These are phyloP conservation scores for Chrysaora quinquecirrha DNA, from an alignment of 30 jellyfish, hydroid and myxozoan genomes.

Conservation along the genomic window DNA sequence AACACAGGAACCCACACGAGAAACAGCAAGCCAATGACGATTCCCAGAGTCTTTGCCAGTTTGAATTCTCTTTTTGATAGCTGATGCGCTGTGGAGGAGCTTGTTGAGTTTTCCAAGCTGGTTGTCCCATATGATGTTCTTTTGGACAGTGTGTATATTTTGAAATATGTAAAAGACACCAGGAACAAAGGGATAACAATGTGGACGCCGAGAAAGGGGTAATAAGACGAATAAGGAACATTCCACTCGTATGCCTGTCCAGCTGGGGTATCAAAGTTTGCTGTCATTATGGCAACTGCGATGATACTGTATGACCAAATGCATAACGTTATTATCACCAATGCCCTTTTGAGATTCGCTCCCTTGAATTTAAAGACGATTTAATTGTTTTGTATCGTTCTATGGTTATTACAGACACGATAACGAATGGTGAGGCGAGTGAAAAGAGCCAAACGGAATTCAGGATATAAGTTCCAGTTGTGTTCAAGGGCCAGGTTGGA, in stretches of 20 bases:
- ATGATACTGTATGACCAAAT: slow-evolving; percentile 60
- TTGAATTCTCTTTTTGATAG: slow-evolving; percentile 44
- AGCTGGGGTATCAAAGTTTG: slow-evolving; percentile 23
- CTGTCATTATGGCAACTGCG: slow-evolving; percentile 61
- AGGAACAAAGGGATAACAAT: slow-evolving; percentile 49
- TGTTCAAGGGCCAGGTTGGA: slow-evolving; percentile 69
- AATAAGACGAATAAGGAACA: slow-evolving; percentile 34
- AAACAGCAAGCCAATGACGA: slow-evolving; percentile 66
- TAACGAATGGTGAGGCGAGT: slow-evolving; percentile 69
- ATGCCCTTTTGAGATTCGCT: neutral
- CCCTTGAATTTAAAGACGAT: neutral
- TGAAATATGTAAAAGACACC: slow-evolving; percentile 24
- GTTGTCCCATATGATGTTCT: neutral
- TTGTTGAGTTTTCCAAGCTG: neutral
- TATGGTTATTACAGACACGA: slow-evolving; percentile 60
- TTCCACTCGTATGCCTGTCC: slow-evolving; percentile 61
- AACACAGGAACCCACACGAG: slow-evolving; percentile 80
- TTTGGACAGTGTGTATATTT: slow-evolving; percentile 9
- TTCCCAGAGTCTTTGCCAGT: slow-evolving; percentile 69
- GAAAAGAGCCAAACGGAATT: slow-evolving; percentile 74
- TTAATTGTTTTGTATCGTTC: slow-evolving; percentile 65
- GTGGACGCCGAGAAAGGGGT: slow-evolving; percentile 74
- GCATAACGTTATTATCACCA: neutral
- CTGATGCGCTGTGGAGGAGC: neutral
- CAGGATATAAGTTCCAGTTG: slow-evolving; percentile 48